Conservation (phyloP, 30 jellyfish, hydroid and myxozoan species). For the Sanderia malayensis region DNA sequence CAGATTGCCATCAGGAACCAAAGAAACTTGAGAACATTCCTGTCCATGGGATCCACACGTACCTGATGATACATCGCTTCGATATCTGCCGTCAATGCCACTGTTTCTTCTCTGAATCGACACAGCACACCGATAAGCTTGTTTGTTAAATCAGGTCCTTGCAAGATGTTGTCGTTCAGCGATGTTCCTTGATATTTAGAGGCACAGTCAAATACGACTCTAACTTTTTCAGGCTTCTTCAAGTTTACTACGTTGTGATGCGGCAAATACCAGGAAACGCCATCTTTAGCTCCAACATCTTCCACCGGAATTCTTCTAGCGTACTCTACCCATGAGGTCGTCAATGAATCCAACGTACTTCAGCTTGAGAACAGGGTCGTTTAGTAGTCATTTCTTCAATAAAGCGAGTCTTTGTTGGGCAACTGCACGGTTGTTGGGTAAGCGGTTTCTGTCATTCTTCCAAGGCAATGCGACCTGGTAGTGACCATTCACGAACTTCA, state of each 20-base stretch:
- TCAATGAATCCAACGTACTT: neutral
- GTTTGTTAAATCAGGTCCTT: neutral
- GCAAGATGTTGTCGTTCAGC: neutral
- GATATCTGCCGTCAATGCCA: neutral
- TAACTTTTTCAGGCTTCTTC: neutral
- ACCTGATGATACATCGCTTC: neutral
- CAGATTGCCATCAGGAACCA: neutral
- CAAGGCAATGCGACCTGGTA: conserved; percentile 3
- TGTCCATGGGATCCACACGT: neutral
- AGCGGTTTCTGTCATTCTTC: neutral
- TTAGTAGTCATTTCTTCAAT: neutral
- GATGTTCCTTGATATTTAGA: neutral
- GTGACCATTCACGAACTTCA: neutral
- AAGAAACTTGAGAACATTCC: neutral
- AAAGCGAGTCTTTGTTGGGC: neutral
- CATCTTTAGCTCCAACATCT: neutral
- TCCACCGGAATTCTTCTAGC: neutral
- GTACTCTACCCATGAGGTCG: neutral
- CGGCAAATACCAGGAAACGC: neutral
- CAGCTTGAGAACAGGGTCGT: conserved; percentile 1
- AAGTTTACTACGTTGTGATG: neutral
- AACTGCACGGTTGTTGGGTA: neutral
- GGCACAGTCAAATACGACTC: conserved; percentile 2
- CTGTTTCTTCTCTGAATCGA: conserved; percentile 1
- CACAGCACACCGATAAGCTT: conserved; percentile 2